Evolutionary conservation across 53 echinoderm and acorn worm species (phyloP), one percentile per base, ranked within the genome.

Genomic region (Holothuria leucospilota): DNA sequence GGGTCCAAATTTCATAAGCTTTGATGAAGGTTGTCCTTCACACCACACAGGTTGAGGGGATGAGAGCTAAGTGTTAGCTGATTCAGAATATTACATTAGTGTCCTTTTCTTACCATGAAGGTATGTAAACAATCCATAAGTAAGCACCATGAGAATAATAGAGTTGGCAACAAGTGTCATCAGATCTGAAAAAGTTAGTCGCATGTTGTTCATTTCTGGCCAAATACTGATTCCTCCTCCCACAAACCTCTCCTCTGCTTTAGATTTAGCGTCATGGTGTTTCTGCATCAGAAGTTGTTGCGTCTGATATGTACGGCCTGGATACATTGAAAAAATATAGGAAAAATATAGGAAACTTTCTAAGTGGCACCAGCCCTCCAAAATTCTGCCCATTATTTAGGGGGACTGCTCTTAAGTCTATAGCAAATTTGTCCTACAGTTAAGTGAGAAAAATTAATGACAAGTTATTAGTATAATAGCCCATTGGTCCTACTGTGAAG

Each of bases 151-250:
- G 38, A 94, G 69, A 18, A 23, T 34, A 29, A 92, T 24, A 23
- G 84, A 82, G 59, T 74, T 26, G 14, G 70, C 86, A 15, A 49
- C 72, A 21, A 94, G 82, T n/a, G 60, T 24, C 51, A 77, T 69
- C 0, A 94, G 70, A 59, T 94, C 92, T 61, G 67, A 67, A 28
- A n/a, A 53, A 20, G 82, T 92, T 29, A 94, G 77, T 41, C 95
- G 70, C 95, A 94, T 94, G 41, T 94, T 85, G 56, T 94, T 92
- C 95, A 94, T 94, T 71, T 90, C 90, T 13, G 95, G 95, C 95
- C 95, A 94, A 1, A 94, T 59, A 60, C 92, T 90, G 68, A 94
- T 77, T 10, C 95, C 95, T 11, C 95, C 95, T 13, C 95, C 95
- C 12, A 86, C 86, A 62, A 84, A 87, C 52, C 82, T 67, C 30